These are phyloP conservation scores for Typhlichthys eigenmanni DNA, from an alignment of 2,797 vertebrate genomes.

Conservation along the genomic window DNA sequence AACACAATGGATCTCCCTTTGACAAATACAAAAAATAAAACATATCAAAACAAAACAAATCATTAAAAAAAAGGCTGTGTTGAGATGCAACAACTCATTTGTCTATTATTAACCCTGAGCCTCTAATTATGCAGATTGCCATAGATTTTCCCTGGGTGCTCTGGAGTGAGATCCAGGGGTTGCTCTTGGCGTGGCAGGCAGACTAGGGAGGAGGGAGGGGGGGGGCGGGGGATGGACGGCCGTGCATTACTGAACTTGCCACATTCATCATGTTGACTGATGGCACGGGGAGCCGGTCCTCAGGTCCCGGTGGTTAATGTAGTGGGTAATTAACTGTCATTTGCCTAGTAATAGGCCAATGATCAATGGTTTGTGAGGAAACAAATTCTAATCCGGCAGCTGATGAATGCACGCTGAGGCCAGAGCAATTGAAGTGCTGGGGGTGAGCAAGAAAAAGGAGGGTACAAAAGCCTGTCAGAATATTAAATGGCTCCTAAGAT, in stretches of 20 bases:
- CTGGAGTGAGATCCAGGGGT: conserved; percentile 94
- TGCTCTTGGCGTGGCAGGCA: conserved; percentile 89
- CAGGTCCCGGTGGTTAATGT: conserved; percentile 99
- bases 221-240: conserved; percentile 65
- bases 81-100: conserved; percentile 98
- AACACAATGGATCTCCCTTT: too few species aligned
- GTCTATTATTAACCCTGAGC: conserved; percentile 99
- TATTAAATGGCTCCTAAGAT: conserved; percentile 82
- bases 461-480: conserved; percentile 76
- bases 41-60: conserved; percentile 57
- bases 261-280: conserved; percentile 99
- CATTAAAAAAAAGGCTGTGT: conserved; percentile 77
- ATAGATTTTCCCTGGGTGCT: conserved; percentile 95
- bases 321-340: conserved; percentile 99
- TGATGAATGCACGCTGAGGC: conserved; percentile 94
- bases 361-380: conserved; percentile 99
- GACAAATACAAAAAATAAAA: too few species aligned
- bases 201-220: conserved; percentile 75
- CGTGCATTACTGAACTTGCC: conserved; percentile 97
- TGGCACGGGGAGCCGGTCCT: conserved; percentile 95
- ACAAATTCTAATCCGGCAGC: conserved; percentile 99
- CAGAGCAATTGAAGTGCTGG: conserved; percentile 88
- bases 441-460: conserved; percentile 54
- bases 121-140: conserved; percentile 99
- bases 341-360: conserved; percentile 99